phyloP scores from a whole-genome alignment of 2,888 invertebrate species.

The Belgica antarctica region DNA sequence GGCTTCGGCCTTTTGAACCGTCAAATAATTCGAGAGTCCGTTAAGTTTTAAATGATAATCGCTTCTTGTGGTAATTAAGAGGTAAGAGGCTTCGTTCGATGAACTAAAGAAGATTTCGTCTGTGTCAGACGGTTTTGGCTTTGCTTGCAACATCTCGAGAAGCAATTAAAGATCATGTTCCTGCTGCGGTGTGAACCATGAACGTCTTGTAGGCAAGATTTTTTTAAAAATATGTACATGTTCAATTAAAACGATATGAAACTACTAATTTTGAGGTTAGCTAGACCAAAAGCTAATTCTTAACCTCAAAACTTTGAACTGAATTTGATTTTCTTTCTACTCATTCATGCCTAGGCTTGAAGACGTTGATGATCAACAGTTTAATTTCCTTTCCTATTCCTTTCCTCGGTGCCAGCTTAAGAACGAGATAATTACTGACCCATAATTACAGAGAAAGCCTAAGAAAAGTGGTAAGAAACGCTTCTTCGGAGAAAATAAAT shows the following conservation, averaged over 20 bases:
- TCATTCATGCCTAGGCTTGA: too few relatives aligned
- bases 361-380: too few relatives aligned
- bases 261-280: too few relatives aligned
- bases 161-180: too few relatives aligned
- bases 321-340: not conserved
- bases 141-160: not conserved
- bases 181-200: too few relatives aligned
- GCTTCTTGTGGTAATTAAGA: not conserved
- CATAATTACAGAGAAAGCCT: conserved; percentile 38
- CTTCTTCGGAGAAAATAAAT: not conserved
- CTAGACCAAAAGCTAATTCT: too few relatives aligned
- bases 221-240: too few relatives aligned
- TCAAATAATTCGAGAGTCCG: not conserved
- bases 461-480: not conserved
- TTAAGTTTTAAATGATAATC: not conserved
- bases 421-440: conserved; percentile 37
- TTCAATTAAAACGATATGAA: too few relatives aligned
- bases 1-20: too few relatives aligned
- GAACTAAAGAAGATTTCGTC: not conserved
- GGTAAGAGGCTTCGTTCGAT: not conserved
- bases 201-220: too few relatives aligned
- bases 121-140: not conserved
- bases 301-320: conserved; percentile 2
- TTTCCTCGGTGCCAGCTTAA: conserved; percentile 22
- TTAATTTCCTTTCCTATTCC: conserved; percentile 21